These are phyloP conservation scores for Tipula helvola DNA, from an alignment of 2,888 invertebrate species.

Conservation along the genomic window DNA sequence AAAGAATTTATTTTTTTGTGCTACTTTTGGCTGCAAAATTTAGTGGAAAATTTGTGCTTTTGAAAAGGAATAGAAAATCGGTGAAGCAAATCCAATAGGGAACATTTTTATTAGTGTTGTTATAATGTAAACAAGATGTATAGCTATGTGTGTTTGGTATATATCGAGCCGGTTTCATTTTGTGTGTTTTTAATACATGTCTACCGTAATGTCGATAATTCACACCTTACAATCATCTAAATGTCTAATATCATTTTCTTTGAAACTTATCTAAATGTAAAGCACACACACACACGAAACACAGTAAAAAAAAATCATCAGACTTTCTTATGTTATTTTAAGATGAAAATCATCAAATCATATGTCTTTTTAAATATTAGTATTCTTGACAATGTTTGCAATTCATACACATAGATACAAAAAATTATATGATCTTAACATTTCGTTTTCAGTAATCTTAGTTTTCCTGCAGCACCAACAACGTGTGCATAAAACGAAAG, in stretches of 20 bases:
- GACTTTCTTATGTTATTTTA: background rate
- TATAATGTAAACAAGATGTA: background rate
- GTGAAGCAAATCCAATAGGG: background rate
- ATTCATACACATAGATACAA: background rate
- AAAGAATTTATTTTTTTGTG: background rate
- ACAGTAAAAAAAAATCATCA: background rate
- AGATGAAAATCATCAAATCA: background rate
- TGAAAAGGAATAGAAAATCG: background rate
- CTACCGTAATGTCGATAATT: background rate
- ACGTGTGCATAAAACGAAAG: background rate
- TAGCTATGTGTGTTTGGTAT: background rate
- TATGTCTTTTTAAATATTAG: background rate
- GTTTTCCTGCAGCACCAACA: background rate
- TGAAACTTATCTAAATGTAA: background rate
- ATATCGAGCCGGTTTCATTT: background rate
- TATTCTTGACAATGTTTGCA: background rate
- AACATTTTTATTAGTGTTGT: background rate
- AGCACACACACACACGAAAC: background rate
- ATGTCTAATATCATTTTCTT: background rate
- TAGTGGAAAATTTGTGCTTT: background rate
- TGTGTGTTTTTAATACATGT: background rate
- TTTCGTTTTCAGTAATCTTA: background rate
- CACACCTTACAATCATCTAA: background rate
- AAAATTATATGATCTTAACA: background rate
- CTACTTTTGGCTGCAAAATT: background rate